Base-by-base conservation (phyloP, 2,797 vertebrate species). In the Acestrorhynchus altus region DNA sequence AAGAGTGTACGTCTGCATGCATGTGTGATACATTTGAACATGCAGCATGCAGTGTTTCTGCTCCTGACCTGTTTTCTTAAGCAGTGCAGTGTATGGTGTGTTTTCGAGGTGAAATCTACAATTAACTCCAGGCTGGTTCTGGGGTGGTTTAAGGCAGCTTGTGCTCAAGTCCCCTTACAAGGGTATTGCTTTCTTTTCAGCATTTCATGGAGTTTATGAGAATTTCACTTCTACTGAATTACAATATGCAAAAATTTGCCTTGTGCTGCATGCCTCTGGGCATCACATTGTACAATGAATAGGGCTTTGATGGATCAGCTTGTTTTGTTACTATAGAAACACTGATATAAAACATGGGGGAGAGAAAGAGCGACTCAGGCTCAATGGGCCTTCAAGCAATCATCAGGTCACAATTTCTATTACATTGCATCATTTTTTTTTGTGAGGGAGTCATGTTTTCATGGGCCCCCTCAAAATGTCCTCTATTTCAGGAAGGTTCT, bases 271-370 rank as follows among this genome's bases (percentile, higher is more conserved):
- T 51, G 49, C 44, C 35, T 2, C 20, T 54, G 4, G 5, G 26
- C 8, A 78, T 61, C 46, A 0, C 59, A 65, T 59, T 26, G 60
- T 54, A 64, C 9, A 7, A 63, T 54, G 22, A 1, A 69, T n/a
- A 11, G 16, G 24, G 26, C 22, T 82, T 63, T 68, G 31, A 47
- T 61, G 46, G 69, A 79, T 69, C 51, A 20, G 54, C 47, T 76
- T 75, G 67, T 68, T 84, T 78, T 76, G 74, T 82, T 78, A 73
- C 77, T 20, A 73, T 78, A 81, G 73, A 83, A 82, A 83, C 61
- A 65, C 54, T n/a, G n/a, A n/a, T 4, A 69, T 11, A 31, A 0
- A 18, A 15, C 31, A 8, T 31, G 4, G 8, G 31, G 11, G 7
- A 39, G 16, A 39, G 16, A 39, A n/a, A 63, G 60, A 40, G 4